Evolutionary conservation across 1,140 invertebrate genomes (phyloP), one percentile per base, ranked within the genome.

Genomic region (Hyles euphorbiae): DNA sequence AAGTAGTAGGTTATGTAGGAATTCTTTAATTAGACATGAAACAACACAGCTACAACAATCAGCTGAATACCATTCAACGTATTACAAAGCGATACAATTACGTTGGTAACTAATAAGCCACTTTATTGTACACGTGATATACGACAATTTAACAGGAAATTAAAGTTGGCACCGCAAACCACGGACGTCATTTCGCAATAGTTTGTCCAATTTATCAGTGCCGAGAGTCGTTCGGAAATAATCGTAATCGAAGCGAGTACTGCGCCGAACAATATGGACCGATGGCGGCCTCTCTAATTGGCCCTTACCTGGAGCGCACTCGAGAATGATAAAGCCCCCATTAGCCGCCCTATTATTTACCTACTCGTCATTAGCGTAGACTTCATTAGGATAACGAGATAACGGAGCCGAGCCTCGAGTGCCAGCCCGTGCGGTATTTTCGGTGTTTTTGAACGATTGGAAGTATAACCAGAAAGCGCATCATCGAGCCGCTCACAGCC

Each of bases 321-420:
- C 80, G 78, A 88, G 82, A 88, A 88, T 88, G 86, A 88, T 87
- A 87, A 88, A 86, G 86, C 83, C 83, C 79, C 83, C 83, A 88
- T 88, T 88, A 88, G 86, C 82, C 81, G 81, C 81, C 86, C 83
- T 88, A 88, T 87, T 88, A 88, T 88, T 88, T 88, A 88, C 86
- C 83, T 88, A 88, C 86, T 88, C 86, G 81, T 87, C 83, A 88
- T 88, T 88, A 88, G 82, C 82, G 83, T 88, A 87, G 83, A 86
- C 83, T 88, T 88, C 83, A 88, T 88, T 88, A 88, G 86, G 86
- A 83, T 87, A 88, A 88, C 86, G 83, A 88, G 86, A 88, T 88
- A 88, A 88, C 86, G 80, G 82, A 83, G 79, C 80, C 72, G 63
- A 71, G 71, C 36, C 75, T 83, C 72, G 76, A 83, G 81, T 78